Evolutionary conservation across 2,888 invertebrate species (phyloP), one percentile per base, ranked within the genome.

Genomic region (Philopedon plagiatum): DNA sequence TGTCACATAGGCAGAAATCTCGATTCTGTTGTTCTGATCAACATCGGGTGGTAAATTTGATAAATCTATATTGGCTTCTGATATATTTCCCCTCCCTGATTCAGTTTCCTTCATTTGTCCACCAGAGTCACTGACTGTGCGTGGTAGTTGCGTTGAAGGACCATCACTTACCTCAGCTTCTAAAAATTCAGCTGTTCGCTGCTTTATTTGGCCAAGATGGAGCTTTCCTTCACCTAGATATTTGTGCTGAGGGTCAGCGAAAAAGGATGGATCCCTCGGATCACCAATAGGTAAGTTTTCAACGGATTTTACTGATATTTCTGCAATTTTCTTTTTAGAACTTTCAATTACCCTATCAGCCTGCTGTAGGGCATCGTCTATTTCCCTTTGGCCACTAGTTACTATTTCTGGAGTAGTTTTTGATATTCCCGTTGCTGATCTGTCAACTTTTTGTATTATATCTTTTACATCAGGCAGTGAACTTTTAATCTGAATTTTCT

Each of bases 1-100:
- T n/a, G 85, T 83, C 9, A 85, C 80, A 56, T 81, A 81, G 19
- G 83, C 79, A 11, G 77, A 74, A 2, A 46, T 37, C 18, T 70
- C 71, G 49, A 58, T 37, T 70, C 57, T 44, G 11, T 49, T 44
- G 19, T 57, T 62, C 64, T 74, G 41, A 0, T 73, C 68, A 61
- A 73, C 63, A 41, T 76, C 67, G 46, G 63, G 49, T 44, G 78
- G 76, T 57, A 81, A 76, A 74, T 80, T 77, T 1, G 81, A 80
- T 21, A 81, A 71, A 54, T 81, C 81, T 19, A 81, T 79, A 66
- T 81, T 81, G 5, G 77, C 77, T 76, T 80, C 80, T 11, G 80
- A 81, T 56, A 81, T 80, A 63, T 74, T 76, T 1, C 75, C 70
- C 15, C 75, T 23, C 34, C 60, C 19, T 41, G 74, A 61, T 13